phyloP scores from a whole-genome alignment of 2,113 vertebrate genomes.

The Puffinus mauretanicus region DNA sequence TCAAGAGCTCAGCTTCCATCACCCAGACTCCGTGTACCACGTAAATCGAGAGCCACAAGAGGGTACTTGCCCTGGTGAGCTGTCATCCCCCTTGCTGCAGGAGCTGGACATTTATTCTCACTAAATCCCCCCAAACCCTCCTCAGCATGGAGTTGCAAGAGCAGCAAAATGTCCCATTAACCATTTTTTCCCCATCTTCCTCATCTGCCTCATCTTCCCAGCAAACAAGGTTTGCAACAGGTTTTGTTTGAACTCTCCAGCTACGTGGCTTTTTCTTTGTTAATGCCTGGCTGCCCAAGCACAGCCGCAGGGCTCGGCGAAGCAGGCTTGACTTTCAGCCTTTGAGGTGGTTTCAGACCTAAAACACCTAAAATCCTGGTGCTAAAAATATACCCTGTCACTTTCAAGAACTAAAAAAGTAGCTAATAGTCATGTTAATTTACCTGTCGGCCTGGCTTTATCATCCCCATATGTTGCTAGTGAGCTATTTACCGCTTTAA shows the following conservation, averaged over 20 bases:
- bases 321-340: background rate
- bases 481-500: background rate
- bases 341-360: background rate
- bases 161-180: background rate
- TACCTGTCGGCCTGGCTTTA: background rate
- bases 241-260: background rate
- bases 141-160: background rate
- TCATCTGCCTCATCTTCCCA: background rate
- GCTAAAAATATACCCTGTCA: background rate
- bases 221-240: background rate
- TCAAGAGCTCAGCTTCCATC: background rate
- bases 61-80: background rate
- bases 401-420: constrained; percentile 11
- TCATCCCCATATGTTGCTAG: background rate
- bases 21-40: background rate
- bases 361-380: background rate
- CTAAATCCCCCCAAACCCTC: background rate
- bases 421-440: background rate
- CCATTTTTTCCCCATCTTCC: background rate
- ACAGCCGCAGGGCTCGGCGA: background rate
- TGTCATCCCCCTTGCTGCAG: background rate
- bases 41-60: background rate
- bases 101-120: background rate
- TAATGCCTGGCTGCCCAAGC: background rate
- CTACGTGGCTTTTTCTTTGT: background rate